These are phyloP conservation scores for Melitaea cinxia DNA, from an alignment of 1,140 invertebrate genomes.

Conservation along the genomic window DNA sequence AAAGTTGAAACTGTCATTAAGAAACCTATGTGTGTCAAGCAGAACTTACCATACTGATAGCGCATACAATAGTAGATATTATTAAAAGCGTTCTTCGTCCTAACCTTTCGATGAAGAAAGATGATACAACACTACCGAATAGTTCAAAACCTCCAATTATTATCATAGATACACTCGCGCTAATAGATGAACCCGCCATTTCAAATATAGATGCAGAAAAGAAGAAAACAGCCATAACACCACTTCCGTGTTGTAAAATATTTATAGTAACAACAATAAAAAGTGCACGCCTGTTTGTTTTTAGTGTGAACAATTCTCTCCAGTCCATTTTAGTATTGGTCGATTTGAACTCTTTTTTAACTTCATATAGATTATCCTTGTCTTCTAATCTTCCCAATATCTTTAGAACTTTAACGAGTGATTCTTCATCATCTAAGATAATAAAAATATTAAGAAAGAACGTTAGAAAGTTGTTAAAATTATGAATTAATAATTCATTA, in stretches of 20 bases:
- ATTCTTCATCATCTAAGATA: slow-evolving; percentile 36
- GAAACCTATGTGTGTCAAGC: no score
- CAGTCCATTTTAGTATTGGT: slow-evolving; percentile 36
- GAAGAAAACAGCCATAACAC: slow-evolving; percentile 78
- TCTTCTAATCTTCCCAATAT: slow-evolving; percentile 38
- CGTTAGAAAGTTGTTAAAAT: no score
- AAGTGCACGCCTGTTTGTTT: slow-evolving; percentile 47
- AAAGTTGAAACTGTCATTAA: no score
- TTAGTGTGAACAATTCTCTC: slow-evolving; percentile 41
- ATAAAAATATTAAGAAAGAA: no score
- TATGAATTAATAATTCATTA: no score
- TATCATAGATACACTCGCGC: slow-evolving; percentile 45
- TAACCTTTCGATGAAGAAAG: slow-evolving; percentile 77
- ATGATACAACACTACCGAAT: slow-evolving; percentile 53
- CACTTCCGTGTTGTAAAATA: slow-evolving; percentile 62
- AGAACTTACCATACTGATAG: slow-evolving; percentile 47
- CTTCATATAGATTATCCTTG: slow-evolving; percentile 30
- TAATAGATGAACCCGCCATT: slow-evolving; percentile 47
- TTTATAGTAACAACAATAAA: slow-evolving; percentile 42
- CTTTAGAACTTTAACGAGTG: slow-evolving; percentile 23
- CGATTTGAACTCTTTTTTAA: slow-evolving; percentile 28
- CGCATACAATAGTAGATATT: slow-evolving; percentile 50
- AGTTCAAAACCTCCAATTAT: slow-evolving; percentile 74
- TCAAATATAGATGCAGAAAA: slow-evolving; percentile 78
- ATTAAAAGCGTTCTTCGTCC: slow-evolving; percentile 80